Base-by-base conservation (phyloP, 2,113 vertebrate genomes). In the Marmota flaviventris region DNA sequence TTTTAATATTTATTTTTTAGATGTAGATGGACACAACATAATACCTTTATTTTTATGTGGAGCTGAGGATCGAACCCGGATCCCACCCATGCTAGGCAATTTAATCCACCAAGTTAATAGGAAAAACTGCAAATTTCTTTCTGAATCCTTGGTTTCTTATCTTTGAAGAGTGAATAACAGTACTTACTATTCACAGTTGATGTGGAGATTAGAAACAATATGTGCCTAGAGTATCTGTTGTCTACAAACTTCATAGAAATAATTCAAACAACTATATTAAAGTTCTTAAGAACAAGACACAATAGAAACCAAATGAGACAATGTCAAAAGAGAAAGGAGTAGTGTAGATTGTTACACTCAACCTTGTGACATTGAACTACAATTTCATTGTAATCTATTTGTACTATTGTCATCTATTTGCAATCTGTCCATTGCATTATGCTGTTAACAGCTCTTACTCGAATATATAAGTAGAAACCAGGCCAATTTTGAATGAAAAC, bases 151-250 rank as follows among this genome's bases (percentile, higher is more conserved):
- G 29, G 77, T 72, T 94, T 84, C 7, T 83, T 22, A 67, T 84
- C 34, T 51, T 83, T 91, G 87, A 73, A 73, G 24, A 61, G 27
- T 17, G 2, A 7, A 24, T 87, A 61, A 67, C 65, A 83, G 29
- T 79, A 70, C 13, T 8, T 53, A 85, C 13, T 7, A 90, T 78
- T 58, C 6, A 89, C 11, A 72, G 20, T 70, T 89, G 22, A 76
- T 48, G 58, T 9, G 7, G 86, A 91, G 20, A 91, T 78, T 86
- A 65, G 32, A 95, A 51, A 67, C 32, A 72, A 29, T 24, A 63
- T 94, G 76, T 94, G 48, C 29, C 17, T 84, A n/a, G 24, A 14
- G 6, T 94, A 77, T 94, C n/a, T 24, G 27, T 93, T 32, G 86
- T 34, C 25, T 65, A 85, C 17, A 85, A 81, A 88, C 11, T 22